Evolutionary conservation across 2,797 vertebrate genomes (phyloP).

Genomic region (Gambusia yucatana): DNA sequence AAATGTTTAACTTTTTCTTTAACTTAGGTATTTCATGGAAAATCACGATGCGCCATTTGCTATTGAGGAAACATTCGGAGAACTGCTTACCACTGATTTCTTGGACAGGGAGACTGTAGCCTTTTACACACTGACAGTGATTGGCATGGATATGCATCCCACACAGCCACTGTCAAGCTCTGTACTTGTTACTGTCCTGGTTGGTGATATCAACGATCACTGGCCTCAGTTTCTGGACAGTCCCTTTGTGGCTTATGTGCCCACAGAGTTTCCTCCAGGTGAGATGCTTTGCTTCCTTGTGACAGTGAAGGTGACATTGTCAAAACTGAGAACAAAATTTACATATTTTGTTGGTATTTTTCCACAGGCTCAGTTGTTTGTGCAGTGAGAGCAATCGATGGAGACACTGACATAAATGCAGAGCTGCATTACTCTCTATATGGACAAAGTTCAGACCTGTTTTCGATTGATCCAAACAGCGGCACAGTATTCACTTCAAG

Average conservation of each 20-base stretch:
- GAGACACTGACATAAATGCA: slow-evolving; percentile 78
- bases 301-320: not conserved
- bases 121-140: slow-evolving; percentile 73
- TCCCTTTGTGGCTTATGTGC: slow-evolving; percentile 81
- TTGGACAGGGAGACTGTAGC: slow-evolving; percentile 78
- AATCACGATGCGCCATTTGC: slow-evolving; percentile 68
- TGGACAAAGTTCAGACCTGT: slow-evolving; percentile 71
- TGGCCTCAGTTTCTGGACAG: slow-evolving; percentile 79
- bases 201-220: slow-evolving; percentile 82
- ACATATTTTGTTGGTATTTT: slow-evolving; percentile 3
- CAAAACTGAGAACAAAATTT: not conserved
- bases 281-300: slow-evolving; percentile 16
- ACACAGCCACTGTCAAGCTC: slow-evolving; percentile 74
- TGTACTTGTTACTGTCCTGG: slow-evolving; percentile 70
- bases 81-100: slow-evolving; percentile 69
- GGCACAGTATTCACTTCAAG: slow-evolving; percentile 69
- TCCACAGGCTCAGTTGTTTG: slow-evolving; percentile 78
- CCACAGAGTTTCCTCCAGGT: slow-evolving; percentile 71
- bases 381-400: slow-evolving; percentile 77
- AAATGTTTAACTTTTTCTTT: not conserved
- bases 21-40: slow-evolving; percentile 76
- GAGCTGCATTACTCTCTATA: slow-evolving; percentile 78
- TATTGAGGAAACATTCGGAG: slow-evolving; percentile 78
- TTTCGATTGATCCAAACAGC: slow-evolving; percentile 70
- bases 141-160: slow-evolving; percentile 69